phyloP scores from a whole-genome alignment of 2,113 vertebrate genomes.

The Ranitomeya imitator region DNA sequence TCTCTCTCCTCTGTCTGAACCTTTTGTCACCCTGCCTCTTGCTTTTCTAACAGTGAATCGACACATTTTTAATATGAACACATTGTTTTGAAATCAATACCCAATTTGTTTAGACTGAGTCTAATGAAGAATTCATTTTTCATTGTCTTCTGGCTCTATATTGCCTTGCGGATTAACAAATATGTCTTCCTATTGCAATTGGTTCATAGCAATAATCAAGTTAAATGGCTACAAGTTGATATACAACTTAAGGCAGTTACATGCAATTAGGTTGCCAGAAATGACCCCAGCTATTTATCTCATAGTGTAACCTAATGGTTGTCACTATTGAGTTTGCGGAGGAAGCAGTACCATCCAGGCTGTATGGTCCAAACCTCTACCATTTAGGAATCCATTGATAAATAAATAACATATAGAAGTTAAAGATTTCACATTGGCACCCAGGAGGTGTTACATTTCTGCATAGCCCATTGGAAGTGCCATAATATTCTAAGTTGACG shows the following conservation, averaged over 20 bases:
- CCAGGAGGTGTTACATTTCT: not conserved
- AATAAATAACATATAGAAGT: not conserved
- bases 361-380: not conserved
- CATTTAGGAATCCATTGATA: not conserved
- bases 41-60: constrained; percentile 25
- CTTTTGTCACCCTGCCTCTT: constrained; percentile 29
- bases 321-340: not conserved
- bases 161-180: constrained; percentile 1
- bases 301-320: not conserved
- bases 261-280: not conserved
- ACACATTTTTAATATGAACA: constrained; percentile 43
- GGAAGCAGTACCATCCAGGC: not conserved
- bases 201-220: not conserved
- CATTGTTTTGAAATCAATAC: constrained; percentile 43
- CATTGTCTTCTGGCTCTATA: constrained; percentile 19
- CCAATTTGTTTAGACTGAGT: constrained; percentile 45
- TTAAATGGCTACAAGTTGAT: not conserved
- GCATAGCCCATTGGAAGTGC: not conserved
- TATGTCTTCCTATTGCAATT: constrained; percentile 2
- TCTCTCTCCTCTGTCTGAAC: constrained; percentile 29
- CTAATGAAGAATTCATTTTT: constrained; percentile 46
- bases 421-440: not conserved
- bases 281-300: not conserved
- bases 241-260: not conserved
- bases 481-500: not conserved